These are phyloP conservation scores for Rhodeus uyekii DNA, from an alignment of 2,797 vertebrate species.

Conservation along the genomic window DNA sequence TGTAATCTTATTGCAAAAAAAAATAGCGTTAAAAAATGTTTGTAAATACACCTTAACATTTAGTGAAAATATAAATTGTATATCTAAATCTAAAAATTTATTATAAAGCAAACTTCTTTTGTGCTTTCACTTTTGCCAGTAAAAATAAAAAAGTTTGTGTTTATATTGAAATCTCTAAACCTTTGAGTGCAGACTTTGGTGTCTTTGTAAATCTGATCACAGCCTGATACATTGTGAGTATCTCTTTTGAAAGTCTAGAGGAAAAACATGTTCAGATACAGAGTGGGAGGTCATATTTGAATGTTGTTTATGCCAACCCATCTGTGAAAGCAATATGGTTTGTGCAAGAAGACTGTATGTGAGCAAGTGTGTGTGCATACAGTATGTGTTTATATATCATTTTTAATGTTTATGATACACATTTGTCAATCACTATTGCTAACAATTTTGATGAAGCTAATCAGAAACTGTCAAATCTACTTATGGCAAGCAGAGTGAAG, in stretches of 20 bases:
- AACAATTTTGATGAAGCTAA: background rate
- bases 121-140: background rate
- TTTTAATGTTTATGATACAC: background rate
- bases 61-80: background rate
- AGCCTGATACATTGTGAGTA: background rate
- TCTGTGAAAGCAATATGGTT: background rate
- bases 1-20: background rate
- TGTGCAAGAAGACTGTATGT: background rate
- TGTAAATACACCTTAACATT: background rate
- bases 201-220: background rate
- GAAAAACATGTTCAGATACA: background rate
- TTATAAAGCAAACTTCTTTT: background rate
- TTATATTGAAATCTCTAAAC: background rate
- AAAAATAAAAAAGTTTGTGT: background rate
- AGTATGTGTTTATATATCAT: too few relatives aligned
- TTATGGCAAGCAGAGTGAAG: background rate
- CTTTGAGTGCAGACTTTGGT: background rate
- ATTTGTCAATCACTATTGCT: background rate
- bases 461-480: background rate
- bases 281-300: conserved; percentile 14
- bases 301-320: conserved; percentile 19
- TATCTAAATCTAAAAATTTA: background rate
- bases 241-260: background rate
- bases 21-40: background rate
- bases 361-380: background rate